These are phyloP conservation scores for Leptothorax acervorum DNA, from an alignment of 2,888 invertebrate genomes.

Conservation along the genomic window DNA sequence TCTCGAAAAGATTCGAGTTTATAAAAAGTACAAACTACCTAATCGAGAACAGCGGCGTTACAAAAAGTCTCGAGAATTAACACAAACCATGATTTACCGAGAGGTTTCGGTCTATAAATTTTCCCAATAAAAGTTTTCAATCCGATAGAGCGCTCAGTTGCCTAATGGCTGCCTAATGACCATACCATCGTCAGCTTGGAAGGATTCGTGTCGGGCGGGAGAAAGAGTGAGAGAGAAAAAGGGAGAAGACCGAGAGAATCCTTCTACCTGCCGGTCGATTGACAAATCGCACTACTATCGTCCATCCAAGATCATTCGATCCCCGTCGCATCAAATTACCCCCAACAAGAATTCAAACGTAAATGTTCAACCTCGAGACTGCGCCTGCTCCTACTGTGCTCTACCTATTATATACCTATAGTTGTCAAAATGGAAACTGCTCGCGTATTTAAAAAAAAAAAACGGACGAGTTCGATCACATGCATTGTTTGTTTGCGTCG, in stretches of 20 bases:
- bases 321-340: constrained; percentile 53
- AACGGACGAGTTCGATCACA: constrained; percentile 11
- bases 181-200: constrained; percentile 60
- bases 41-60: constrained; percentile 15
- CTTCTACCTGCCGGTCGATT: constrained; percentile 60
- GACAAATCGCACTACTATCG: constrained; percentile 51
- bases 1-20: not conserved
- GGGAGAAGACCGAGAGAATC: constrained; percentile 23
- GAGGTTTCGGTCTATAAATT: constrained; percentile 39
- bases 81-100: constrained; percentile 1
- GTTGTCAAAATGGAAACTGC: constrained; percentile 36
- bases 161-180: constrained; percentile 58
- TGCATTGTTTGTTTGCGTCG: constrained; percentile 54
- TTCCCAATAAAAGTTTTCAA: constrained; percentile 52
- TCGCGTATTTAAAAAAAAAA: constrained; percentile 5
- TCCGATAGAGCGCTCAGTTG: constrained; percentile 60
- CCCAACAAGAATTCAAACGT: constrained; percentile 42
- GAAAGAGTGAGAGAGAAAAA: constrained; percentile 20
- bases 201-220: constrained; percentile 57
- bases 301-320: constrained; percentile 50
- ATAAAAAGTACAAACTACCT: constrained; percentile 29
- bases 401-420: constrained; percentile 2
- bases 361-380: constrained; percentile 23
- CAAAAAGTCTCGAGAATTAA: constrained; percentile 8
- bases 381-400: constrained; percentile 56